These are phyloP conservation scores for Gallinago undulata DNA, from an alignment of 2,113 vertebrate genomes.

Conservation along the genomic window DNA sequence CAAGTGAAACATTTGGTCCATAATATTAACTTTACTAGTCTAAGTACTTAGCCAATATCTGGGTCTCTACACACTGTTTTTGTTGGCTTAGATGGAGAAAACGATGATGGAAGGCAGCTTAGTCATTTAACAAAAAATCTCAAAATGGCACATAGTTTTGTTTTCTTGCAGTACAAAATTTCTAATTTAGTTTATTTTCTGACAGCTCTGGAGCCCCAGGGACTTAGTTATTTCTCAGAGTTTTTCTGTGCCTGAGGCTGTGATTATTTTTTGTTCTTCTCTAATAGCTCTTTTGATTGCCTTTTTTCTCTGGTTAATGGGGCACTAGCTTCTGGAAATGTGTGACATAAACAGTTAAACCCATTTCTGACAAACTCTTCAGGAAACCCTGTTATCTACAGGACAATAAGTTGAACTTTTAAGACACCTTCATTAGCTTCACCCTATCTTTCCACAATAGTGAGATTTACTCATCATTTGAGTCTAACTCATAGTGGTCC, in stretches of 20 bases:
- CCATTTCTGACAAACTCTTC: background rate
- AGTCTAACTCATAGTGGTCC: background rate
- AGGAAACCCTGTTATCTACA: background rate
- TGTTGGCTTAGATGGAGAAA: background rate
- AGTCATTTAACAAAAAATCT: background rate
- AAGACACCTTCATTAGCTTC: background rate
- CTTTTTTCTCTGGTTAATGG: background rate
- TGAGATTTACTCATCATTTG: background rate
- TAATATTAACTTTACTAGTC: background rate
- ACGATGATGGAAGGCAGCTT: background rate
- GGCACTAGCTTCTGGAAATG: background rate
- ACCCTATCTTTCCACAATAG: background rate
- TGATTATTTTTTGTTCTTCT: background rate
- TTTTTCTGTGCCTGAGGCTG: constrained; percentile 1
- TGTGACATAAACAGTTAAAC: background rate
- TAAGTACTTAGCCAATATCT: background rate
- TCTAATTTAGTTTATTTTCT: constrained; percentile 22
- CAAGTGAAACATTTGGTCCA: background rate
- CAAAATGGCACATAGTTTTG: background rate
- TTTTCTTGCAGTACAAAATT: background rate
- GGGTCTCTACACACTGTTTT: background rate
- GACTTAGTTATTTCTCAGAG: background rate
- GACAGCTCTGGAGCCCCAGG: background rate
- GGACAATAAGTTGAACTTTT: background rate
- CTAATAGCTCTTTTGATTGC: background rate